Percentiles rank a stretch among this genome's conserved stretches.
These are phyloP conservation scores for Podarcis siculus DNA, from an alignment of 2,797 vertebrate species.

Conservation along the genomic window DNA sequence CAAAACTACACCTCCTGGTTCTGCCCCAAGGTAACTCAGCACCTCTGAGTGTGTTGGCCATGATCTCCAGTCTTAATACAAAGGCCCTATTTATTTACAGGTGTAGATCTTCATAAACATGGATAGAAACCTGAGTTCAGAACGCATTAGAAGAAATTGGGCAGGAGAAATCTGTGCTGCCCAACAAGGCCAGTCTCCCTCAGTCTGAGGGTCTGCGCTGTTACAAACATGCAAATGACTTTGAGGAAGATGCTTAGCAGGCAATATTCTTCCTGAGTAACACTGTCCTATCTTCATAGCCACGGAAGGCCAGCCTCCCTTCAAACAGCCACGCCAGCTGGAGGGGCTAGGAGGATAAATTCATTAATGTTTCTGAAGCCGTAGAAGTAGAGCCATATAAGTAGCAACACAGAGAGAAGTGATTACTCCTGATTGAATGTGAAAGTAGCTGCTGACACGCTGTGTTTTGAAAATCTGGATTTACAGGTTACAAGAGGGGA, in stretches of 20 bases:
- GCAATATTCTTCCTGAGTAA: background rate
- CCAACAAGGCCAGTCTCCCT: background rate
- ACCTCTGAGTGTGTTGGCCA: background rate
- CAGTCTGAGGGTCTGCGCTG: background rate
- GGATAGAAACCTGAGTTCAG: background rate
- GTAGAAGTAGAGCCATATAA: slow-evolving; percentile 6
- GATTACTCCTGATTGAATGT: slow-evolving; percentile 27
- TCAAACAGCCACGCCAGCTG: background rate
- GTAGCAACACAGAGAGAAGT: slow-evolving; percentile 30
- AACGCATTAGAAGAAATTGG: background rate
- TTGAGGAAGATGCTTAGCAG: background rate
- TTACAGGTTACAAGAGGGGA: slow-evolving; percentile 36
- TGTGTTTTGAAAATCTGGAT: background rate
- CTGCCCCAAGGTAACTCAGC: background rate
- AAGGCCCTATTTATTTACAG: background rate
- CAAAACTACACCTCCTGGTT: background rate
- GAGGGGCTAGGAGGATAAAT: background rate
- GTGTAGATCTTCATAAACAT: background rate
- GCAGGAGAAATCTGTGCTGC: background rate
- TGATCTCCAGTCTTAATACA: background rate
- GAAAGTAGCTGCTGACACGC: background rate
- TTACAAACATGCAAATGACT: background rate
- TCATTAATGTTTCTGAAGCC: slow-evolving; percentile 9
- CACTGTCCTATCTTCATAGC: background rate
- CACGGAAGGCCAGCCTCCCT: background rate